Evolutionary conservation across 1,140 invertebrate genomes (phyloP), one percentile per base, ranked within the genome.

Genomic region (Bombus confusus): DNA sequence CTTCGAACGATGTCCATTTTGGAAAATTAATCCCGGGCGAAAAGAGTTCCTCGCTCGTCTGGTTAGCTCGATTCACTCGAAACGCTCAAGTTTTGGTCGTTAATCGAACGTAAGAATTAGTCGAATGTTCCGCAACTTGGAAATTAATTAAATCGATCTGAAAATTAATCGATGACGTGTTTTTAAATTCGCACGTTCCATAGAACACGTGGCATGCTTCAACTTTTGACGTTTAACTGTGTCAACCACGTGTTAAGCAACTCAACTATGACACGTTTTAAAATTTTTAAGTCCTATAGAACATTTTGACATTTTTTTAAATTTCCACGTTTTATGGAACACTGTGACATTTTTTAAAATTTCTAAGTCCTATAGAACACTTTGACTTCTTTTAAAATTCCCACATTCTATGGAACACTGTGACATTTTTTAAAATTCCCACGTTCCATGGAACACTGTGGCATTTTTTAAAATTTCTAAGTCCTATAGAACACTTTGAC

Each of bases 351-450:
- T 59, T 28, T 28, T n/a, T 64, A 15, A 64, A n/a, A 62, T 25
- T 13, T 28, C 22, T 0, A 43, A 9, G 15, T 34, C 2, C 0
- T 0, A 31, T 18, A 15, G 39, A n/a, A 62, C 1, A 2, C 59
- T 52, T 22, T 22, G 47, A 52, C 3, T 0, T 22, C n/a, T 28
- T 59, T 28, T 10, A 2, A 28, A 59, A 59, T 59, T 12, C 57
- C 6, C 57, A 59, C 22, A 10, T 22, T 59, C 25, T 59, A 28
- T 5, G 25, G 8, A 59, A 59, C 57, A 59, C 10, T 10, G 57
- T 59, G 57, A 59, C 25, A 59, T 59, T 59, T 28, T 28, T n/a
- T 64, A 15, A 64, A 64, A 64, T 28, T n/a, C 12, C 0, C 2
- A 13, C 59, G 3, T 13, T 62, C 10, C n/a, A 62, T 9, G 2